These are phyloP conservation scores for Copidosoma floridanum DNA, from an alignment of 1,140 invertebrate genomes.

Conservation along the genomic window DNA sequence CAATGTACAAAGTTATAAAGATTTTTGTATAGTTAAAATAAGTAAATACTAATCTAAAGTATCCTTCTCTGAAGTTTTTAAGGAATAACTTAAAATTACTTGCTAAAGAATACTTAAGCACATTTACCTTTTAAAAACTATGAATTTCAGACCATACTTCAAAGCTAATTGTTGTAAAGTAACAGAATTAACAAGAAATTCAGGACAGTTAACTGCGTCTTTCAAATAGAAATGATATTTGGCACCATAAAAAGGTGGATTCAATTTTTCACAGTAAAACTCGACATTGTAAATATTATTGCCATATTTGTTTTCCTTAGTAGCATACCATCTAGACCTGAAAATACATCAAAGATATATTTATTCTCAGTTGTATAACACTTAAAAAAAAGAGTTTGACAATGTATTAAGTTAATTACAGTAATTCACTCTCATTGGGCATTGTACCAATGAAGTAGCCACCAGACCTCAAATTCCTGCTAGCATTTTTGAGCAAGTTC, in stretches of 20 bases:
- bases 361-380: no score
- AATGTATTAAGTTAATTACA: background rate
- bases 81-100: no score
- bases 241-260: background rate
- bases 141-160: background rate
- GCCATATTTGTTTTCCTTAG: background rate
- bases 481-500: background rate
- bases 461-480: background rate
- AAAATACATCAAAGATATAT: no score
- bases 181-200: background rate
- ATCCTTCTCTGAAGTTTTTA: no score
- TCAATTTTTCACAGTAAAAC: background rate
- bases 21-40: no score
- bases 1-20: no score
- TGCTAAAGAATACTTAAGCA: no score
- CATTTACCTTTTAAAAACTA: background rate
- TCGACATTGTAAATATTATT: background rate
- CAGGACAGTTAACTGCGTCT: background rate
- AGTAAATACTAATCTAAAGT: no score
- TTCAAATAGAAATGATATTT: background rate
- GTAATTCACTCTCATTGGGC: background rate
- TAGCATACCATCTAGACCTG: background rate
- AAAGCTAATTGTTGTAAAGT: background rate
- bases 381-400: background rate
- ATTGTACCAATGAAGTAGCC: background rate